These are phyloP conservation scores for Anas platyrhynchos DNA, from an alignment of 2,113 vertebrate genomes.

Conservation along the genomic window DNA sequence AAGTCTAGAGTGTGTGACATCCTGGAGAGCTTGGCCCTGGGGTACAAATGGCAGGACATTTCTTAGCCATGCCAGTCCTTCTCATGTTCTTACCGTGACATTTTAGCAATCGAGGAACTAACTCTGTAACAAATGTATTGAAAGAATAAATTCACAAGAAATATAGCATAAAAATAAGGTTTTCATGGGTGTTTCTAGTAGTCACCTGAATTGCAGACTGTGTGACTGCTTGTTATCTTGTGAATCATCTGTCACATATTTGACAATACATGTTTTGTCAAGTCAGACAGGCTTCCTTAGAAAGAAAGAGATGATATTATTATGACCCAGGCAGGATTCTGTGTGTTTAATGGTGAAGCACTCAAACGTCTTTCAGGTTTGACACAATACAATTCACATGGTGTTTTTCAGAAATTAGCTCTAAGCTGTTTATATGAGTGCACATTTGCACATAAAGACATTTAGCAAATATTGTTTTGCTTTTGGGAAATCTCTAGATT, in stretches of 20 bases:
- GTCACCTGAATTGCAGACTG: neutral
- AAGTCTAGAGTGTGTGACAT: neutral
- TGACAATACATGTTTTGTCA: slow-evolving; percentile 17
- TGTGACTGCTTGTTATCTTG: neutral
- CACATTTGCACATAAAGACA: neutral
- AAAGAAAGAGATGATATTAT: neutral
- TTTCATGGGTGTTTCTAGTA: neutral
- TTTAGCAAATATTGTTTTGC: neutral
- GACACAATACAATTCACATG: neutral
- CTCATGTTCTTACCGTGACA: neutral
- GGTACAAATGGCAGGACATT: neutral
- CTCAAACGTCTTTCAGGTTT: neutral
- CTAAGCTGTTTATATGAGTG: neutral
- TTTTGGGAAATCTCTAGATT: neutral
- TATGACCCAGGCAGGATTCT: neutral
- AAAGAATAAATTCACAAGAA: neutral
- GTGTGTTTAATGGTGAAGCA: neutral
- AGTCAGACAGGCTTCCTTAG: slow-evolving; percentile 10
- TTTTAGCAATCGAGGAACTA: neutral
- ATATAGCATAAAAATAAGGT: neutral
- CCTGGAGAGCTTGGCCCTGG: neutral
- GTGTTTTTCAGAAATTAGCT: slow-evolving; percentile 5
- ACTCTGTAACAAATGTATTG: neutral
- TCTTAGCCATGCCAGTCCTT: neutral
- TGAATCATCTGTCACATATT: neutral